A percentile compares a stretch with the other conserved stretches of the same genome.
phyloP scores from a whole-genome alignment of 2,888 invertebrate species.

The Orchesella flavescens region DNA sequence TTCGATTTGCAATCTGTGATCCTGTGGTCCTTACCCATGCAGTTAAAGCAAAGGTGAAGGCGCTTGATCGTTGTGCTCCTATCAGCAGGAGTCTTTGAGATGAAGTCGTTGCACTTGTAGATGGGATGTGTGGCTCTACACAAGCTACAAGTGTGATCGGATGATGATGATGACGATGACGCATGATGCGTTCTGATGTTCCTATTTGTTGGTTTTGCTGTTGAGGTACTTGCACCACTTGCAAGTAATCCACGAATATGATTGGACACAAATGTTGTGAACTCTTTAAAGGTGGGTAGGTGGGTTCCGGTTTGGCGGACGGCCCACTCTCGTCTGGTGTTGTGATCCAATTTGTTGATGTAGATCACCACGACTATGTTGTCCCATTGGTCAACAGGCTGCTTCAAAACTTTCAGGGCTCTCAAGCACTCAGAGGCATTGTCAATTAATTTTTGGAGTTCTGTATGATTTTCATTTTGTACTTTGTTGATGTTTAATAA shows the following conservation, averaged over 20 bases:
- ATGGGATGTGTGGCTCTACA: background rate
- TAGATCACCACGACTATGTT: slow-evolving; percentile 9
- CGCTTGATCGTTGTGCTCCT: background rate
- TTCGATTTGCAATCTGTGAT: slow-evolving; percentile 1
- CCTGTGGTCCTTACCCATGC: slow-evolving; percentile 39
- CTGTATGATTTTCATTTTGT: slow-evolving; percentile 5
- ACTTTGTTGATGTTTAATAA: background rate
- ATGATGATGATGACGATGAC: slow-evolving; percentile 13
- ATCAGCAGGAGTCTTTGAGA: background rate
- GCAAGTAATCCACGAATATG: slow-evolving; percentile 28
- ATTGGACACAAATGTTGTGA: slow-evolving; percentile 13
- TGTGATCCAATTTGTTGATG: slow-evolving; percentile 25
- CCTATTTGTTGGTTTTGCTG: too few relatives aligned
- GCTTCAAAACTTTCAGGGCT: slow-evolving; percentile 16
- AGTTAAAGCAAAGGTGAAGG: slow-evolving; percentile 33
- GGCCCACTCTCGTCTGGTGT: slow-evolving; percentile 34
- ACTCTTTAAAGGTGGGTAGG: slow-evolving; percentile 15
- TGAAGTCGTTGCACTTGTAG: slow-evolving; percentile 21
- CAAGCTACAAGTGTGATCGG: background rate
- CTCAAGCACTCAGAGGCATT: slow-evolving; percentile 9
- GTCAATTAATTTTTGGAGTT: slow-evolving; percentile 7
- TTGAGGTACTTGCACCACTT: background rate
- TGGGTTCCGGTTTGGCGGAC: background rate
- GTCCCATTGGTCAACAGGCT: slow-evolving; percentile 34
- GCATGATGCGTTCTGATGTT: background rate